These are phyloP conservation scores for Corythornis cristatus DNA, from an alignment of 2,113 vertebrate genomes.

Conservation along the genomic window DNA sequence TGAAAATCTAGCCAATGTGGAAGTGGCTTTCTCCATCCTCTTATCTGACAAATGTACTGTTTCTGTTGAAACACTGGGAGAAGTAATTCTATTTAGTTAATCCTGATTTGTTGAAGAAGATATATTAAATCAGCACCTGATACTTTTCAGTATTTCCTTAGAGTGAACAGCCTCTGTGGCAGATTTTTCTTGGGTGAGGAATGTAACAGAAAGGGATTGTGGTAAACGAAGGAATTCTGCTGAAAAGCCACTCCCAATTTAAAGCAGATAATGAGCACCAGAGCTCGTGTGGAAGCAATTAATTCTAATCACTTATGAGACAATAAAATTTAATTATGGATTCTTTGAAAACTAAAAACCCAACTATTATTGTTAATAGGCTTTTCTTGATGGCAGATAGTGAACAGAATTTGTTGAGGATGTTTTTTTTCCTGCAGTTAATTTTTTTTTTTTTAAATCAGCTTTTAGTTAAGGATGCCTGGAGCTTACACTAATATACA, in stretches of 20 bases:
- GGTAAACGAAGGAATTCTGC: slow-evolving; percentile 62
- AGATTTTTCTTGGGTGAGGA: slow-evolving; percentile 60
- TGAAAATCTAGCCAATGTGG: not conserved
- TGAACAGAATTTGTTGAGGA: slow-evolving; percentile 67
- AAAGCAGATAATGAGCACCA: slow-evolving; percentile 63
- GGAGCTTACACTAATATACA: not conserved
- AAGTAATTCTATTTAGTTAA: slow-evolving; percentile 61
- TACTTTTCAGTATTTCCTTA: slow-evolving; percentile 58
- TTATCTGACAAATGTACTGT: slow-evolving; percentile 8
- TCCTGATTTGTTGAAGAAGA: slow-evolving; percentile 52
- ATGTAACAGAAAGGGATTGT: slow-evolving; percentile 31
- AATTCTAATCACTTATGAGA: slow-evolving; percentile 77
- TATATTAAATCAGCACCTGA: slow-evolving; percentile 60
- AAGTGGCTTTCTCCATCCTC: slow-evolving; percentile 32
- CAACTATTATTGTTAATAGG: slow-evolving; percentile 76
- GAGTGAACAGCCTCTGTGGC: slow-evolving; percentile 45
- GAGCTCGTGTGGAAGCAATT: slow-evolving; percentile 69
- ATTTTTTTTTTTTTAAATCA: not conserved
- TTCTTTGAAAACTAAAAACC: slow-evolving; percentile 68
- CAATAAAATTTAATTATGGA: slow-evolving; percentile 79
- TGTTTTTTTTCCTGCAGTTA: slow-evolving; percentile 60
- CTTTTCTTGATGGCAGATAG: slow-evolving; percentile 63
- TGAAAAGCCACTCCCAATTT: slow-evolving; percentile 61
- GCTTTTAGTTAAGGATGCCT: slow-evolving; percentile 34
- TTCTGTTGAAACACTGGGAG: slow-evolving; percentile 40